A percentile compares a stretch with the other conserved stretches of the same genome.
Evolutionary conservation across 2,113 vertebrate genomes (phyloP).

Genomic region (Cryptoleucopteryx plumbea): DNA sequence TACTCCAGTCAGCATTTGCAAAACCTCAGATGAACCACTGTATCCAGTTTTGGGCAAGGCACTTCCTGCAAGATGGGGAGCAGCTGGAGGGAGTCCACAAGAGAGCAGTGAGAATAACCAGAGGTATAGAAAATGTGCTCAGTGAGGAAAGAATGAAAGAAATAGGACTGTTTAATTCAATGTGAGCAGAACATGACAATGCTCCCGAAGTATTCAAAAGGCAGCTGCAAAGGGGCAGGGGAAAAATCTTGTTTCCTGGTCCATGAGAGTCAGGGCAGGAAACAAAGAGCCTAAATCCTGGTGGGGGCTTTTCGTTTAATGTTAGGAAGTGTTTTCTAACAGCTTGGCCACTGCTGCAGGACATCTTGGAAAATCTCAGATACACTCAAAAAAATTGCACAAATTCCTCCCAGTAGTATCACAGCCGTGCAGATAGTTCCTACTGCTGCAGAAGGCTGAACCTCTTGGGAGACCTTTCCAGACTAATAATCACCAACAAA

Average conservation of each 20-base stretch:
- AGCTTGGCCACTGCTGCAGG: background rate
- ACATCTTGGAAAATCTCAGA: background rate
- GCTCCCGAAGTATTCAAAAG: background rate
- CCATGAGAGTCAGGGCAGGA: background rate
- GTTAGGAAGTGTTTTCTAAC: background rate
- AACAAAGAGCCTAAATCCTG: background rate
- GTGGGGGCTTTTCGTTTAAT: background rate
- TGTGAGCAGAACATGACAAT: background rate
- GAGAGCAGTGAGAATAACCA: background rate
- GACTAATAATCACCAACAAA: background rate
- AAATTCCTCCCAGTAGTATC: background rate
- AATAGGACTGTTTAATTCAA: background rate
- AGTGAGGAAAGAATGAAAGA: background rate
- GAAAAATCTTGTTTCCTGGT: background rate
- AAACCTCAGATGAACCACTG: background rate
- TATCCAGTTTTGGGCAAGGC: background rate
- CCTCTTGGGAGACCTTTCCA: background rate
- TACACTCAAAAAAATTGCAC: background rate
- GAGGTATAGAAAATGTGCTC: background rate
- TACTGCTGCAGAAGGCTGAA: background rate
- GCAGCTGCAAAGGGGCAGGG: background rate
- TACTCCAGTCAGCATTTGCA: background rate
- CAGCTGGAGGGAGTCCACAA: background rate
- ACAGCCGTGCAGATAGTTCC: background rate
- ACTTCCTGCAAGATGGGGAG: background rate